Evolutionary conservation across 2,888 invertebrate species (phyloP).

Genomic region (Mimumesa dahlbomi): DNA sequence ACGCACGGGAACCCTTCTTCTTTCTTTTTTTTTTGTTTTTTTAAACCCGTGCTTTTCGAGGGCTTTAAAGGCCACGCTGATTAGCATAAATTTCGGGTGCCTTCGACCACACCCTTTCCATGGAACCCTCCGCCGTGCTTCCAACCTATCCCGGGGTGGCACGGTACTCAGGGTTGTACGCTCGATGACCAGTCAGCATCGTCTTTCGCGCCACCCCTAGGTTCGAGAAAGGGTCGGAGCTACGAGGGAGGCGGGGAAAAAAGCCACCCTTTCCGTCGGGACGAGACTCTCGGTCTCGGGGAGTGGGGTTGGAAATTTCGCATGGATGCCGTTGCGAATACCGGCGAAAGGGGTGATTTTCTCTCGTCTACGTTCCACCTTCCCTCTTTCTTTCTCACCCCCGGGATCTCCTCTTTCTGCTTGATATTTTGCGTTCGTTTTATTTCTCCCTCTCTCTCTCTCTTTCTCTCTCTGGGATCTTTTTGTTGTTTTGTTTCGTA

Average conservation of each 20-base stretch:
- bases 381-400: slow-evolving; percentile 25
- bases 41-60: slow-evolving; percentile 44
- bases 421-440: slow-evolving; percentile 32
- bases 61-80: slow-evolving; percentile 55
- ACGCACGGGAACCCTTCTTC: slow-evolving; percentile 53
- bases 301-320: slow-evolving; percentile 49
- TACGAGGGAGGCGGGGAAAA: slow-evolving; percentile 51
- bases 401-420: slow-evolving; percentile 21
- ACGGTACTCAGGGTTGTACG: slow-evolving; percentile 30
- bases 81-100: slow-evolving; percentile 68
- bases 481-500: slow-evolving; percentile 1
- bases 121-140: slow-evolving; percentile 37
- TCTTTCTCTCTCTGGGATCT: not conserved
- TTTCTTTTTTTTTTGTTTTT: too few species aligned
- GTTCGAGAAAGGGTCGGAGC: slow-evolving; percentile 2
- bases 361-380: slow-evolving; percentile 20
- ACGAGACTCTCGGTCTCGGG: slow-evolving; percentile 9
- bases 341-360: slow-evolving; percentile 44
- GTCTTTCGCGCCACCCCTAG: slow-evolving; percentile 55
- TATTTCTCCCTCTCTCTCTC: slow-evolving; percentile 7
- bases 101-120: slow-evolving; percentile 69
- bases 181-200: slow-evolving; percentile 58
- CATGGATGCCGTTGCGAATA: slow-evolving; percentile 47
- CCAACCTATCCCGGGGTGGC: slow-evolving; percentile 58
- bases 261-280: slow-evolving; percentile 48